These are phyloP conservation scores for Coptotermes formosanus DNA, from an alignment of 1,140 invertebrate species.

Conservation along the genomic window DNA sequence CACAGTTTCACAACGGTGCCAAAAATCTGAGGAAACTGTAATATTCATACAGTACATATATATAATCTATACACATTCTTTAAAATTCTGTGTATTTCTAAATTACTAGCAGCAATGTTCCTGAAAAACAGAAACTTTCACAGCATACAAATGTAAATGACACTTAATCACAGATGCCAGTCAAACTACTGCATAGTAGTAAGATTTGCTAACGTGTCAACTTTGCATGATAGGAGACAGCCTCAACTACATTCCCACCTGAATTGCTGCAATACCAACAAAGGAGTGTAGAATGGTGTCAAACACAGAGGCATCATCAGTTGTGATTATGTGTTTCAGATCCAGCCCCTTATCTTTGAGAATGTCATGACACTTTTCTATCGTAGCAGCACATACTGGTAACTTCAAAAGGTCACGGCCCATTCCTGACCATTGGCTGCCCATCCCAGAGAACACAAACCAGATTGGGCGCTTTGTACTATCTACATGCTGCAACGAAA, in stretches of 20 bases:
- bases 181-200: too few relatives aligned
- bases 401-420: slow-evolving; percentile 55
- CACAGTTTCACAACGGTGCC: too few relatives aligned
- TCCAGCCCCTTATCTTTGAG: slow-evolving; percentile 48
- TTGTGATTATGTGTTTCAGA: slow-evolving; percentile 54
- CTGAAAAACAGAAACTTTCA: too few relatives aligned
- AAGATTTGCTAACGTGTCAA: too few relatives aligned
- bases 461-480: slow-evolving; percentile 56
- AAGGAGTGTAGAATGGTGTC: slow-evolving; percentile 57
- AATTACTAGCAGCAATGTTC: too few relatives aligned
- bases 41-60: too few relatives aligned
- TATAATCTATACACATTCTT: too few relatives aligned
- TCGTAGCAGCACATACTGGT: slow-evolving; percentile 53
- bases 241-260: slow-evolving; percentile 45
- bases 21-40: too few relatives aligned
- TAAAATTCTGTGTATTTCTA: too few relatives aligned
- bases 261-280: slow-evolving; percentile 58
- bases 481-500: slow-evolving; percentile 45
- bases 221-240: neutral
- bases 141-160: too few relatives aligned
- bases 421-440: slow-evolving; percentile 64
- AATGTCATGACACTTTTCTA: slow-evolving; percentile 44
- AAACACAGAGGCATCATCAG: slow-evolving; percentile 49
- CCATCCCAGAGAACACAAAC: slow-evolving; percentile 67
- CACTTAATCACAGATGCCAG: too few relatives aligned